These are phyloP conservation scores for Ciconia stormi DNA, from an alignment of 2,113 vertebrate species.

Conservation along the genomic window DNA sequence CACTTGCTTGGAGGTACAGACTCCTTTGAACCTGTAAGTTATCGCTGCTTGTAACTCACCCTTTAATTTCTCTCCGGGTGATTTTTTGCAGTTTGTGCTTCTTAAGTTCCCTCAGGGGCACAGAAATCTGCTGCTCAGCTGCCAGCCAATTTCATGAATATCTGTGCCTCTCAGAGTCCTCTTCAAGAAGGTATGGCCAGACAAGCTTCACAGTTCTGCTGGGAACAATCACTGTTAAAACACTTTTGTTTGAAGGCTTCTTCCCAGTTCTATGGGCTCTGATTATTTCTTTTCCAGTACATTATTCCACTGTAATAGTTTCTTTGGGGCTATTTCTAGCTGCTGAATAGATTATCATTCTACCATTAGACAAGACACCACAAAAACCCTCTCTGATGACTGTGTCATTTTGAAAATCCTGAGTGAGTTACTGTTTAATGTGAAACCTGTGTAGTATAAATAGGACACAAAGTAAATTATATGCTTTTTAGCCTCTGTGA, in stretches of 20 bases:
- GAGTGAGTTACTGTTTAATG: neutral
- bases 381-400: neutral
- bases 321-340: constrained; percentile 11
- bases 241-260: neutral
- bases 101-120: neutral
- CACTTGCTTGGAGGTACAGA: neutral
- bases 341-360: neutral
- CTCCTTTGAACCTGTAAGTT: neutral
- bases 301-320: neutral
- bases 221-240: neutral
- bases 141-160: neutral
- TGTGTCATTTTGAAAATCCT: neutral
- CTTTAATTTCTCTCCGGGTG: neutral
- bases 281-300: neutral
- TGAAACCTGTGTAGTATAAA: neutral
- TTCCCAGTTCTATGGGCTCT: neutral
- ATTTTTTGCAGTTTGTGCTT: neutral
- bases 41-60: neutral
- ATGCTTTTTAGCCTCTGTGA: neutral
- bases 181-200: neutral
- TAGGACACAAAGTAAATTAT: neutral
- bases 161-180: neutral
- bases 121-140: neutral
- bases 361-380: neutral
- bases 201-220: neutral